These are phyloP conservation scores for Acleris emargana DNA, from an alignment of 2,888 invertebrate species.

Conservation along the genomic window DNA sequence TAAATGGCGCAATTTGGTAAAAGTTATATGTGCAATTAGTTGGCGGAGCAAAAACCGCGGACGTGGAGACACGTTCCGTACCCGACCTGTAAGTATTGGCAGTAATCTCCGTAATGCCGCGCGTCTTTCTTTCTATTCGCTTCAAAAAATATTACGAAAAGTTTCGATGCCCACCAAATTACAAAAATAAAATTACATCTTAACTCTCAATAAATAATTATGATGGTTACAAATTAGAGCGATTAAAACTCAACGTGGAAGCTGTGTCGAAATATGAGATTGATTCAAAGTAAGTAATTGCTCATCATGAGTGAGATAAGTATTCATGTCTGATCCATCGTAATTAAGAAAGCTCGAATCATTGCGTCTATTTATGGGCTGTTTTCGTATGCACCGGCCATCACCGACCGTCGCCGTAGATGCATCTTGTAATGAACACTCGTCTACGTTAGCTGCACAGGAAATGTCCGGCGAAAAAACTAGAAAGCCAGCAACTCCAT, in stretches of 20 bases:
- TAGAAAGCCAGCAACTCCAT: constrained; percentile 76
- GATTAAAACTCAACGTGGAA: constrained; percentile 24
- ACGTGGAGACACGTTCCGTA: constrained; percentile 59
- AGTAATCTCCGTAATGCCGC: constrained; percentile 57
- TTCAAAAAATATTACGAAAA: constrained; percentile 43
- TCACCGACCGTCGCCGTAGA: constrained; percentile 13
- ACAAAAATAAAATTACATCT: constrained; percentile 13
- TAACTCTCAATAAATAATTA: constrained; percentile 27
- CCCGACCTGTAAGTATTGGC: constrained; percentile 44
- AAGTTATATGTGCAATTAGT: constrained; percentile 69
- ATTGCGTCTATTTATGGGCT: constrained; percentile 25
- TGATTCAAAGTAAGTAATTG: constrained; percentile 12
- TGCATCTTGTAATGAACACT: constrained; percentile 28
- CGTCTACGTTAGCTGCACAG: constrained; percentile 58
- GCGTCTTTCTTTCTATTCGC: constrained; percentile 57
- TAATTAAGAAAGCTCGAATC: constrained; percentile 36
- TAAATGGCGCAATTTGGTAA: constrained; percentile 68
- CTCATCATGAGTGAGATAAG: constrained; percentile 19
- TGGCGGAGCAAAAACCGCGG: constrained; percentile 58
- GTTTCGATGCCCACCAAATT: constrained; percentile 22
- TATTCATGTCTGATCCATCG: constrained; percentile 25
- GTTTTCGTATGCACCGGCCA: constrained; percentile 20
- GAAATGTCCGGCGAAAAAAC: constrained; percentile 76
- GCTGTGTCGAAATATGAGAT: constrained; percentile 28
- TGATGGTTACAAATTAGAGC: constrained; percentile 29